Conservation (phyloP, 2,113 vertebrate genomes). For the Anarrhichthys ocellatus region DNA sequence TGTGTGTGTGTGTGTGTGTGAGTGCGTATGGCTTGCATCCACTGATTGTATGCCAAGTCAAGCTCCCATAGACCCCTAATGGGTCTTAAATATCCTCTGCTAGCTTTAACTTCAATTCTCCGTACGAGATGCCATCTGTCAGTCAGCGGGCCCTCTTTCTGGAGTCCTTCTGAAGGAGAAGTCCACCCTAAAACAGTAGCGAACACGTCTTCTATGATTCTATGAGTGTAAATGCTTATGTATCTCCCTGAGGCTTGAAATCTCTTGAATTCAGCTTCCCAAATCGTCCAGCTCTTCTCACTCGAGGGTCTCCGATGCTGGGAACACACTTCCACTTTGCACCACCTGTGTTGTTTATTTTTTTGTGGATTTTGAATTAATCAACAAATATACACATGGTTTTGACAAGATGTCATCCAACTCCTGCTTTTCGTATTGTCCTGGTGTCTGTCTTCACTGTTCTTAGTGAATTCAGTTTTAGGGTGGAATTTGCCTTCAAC, state of each 20-base stretch:
- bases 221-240: neutral
- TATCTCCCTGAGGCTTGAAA: constrained; percentile 18
- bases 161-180: constrained; percentile 47
- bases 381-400: neutral
- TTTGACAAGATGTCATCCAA: neutral
- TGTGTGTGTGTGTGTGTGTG: constrained; percentile 28
- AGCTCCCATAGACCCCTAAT: constrained; percentile 74
- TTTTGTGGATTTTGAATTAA: neutral
- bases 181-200: constrained; percentile 49
- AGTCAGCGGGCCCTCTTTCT: constrained; percentile 60
- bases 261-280: neutral
- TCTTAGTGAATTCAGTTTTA: constrained; percentile 26
- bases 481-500: constrained; percentile 47
- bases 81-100: constrained; percentile 74
- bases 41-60: constrained; percentile 65
- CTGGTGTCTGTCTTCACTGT: neutral
- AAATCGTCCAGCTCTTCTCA: constrained; percentile 6
- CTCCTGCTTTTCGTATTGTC: neutral
- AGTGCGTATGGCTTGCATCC: constrained; percentile 46
- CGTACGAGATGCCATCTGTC: constrained; percentile 70
- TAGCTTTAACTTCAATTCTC: constrained; percentile 66
- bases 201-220: neutral
- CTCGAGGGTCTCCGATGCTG: neutral
- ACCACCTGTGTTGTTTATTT: neutral
- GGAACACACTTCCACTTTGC: neutral